Percentiles rank a stretch among this genome's conserved stretches.
Conservation (phyloP, 2,888 invertebrate species). For the Dicyrtoma fusca region DNA sequence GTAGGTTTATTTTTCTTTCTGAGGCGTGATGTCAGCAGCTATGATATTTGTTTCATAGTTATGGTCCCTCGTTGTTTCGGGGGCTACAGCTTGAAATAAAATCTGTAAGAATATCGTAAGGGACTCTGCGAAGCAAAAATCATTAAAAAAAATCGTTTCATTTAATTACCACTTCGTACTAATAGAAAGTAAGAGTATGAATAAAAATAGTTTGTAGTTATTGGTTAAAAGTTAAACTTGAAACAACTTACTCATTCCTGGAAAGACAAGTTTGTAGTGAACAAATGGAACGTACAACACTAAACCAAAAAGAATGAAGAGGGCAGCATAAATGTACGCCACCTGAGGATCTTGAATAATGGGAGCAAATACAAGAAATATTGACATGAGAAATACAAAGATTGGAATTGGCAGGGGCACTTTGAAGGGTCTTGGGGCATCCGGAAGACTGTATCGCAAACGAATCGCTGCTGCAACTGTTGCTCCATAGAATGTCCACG, state of each 20-base stretch:
- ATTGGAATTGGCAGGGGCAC: conserved; percentile 59
- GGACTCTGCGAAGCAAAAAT: conserved; percentile 9
- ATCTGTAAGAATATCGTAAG: conserved; percentile 26
- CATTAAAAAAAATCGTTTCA: no score
- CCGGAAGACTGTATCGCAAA: conserved; percentile 59
- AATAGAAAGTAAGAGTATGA: no score
- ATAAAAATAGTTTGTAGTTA: conserved; percentile 5
- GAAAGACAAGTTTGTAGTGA: conserved; percentile 58
- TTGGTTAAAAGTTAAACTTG: no score
- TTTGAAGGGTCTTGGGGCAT: conserved; percentile 59
- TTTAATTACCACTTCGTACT: no score
- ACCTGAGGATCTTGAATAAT: conserved; percentile 61
- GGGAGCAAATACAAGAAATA: conserved; percentile 61
- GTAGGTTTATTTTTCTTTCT: no score
- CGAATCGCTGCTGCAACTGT: conserved; percentile 61
- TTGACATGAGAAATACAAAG: conserved; percentile 59
- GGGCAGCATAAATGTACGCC: conserved; percentile 61
- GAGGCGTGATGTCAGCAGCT: no score
- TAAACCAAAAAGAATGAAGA: conserved; percentile 61
- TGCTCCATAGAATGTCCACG: conserved; percentile 62
- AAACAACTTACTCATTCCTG: conserved; percentile 55
- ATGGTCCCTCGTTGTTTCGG: conserved; percentile 5
- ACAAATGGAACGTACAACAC: conserved; percentile 62
- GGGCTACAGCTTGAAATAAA: conserved; percentile 26
- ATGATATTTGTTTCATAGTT: no score